Conservation (phyloP, 2,113 vertebrate genomes). For the Meleagris gallopavo region DNA sequence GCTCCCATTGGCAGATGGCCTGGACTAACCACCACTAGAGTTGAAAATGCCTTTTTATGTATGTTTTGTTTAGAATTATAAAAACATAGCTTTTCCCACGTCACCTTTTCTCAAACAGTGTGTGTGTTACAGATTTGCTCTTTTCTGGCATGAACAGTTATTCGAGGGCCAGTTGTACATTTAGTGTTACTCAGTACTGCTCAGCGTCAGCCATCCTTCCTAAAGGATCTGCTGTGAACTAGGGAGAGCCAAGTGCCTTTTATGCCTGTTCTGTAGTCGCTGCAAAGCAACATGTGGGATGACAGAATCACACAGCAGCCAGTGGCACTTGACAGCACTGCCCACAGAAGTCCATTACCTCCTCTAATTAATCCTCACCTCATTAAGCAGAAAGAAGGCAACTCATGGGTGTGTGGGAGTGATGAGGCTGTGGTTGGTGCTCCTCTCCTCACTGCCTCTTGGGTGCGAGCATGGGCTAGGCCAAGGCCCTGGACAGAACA, state of each 20-base stretch:
- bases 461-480: background rate
- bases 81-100: background rate
- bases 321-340: background rate
- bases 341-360: background rate
- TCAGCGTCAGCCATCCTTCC: background rate
- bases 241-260: background rate
- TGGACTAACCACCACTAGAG: background rate
- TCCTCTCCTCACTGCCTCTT: background rate
- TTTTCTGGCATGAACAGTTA: background rate
- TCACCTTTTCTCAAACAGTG: background rate
- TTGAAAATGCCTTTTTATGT: background rate
- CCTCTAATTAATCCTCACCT: constrained; percentile 57
- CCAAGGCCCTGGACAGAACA: background rate
- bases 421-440: background rate
- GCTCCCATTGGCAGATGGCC: background rate
- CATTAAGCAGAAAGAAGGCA: constrained; percentile 43
- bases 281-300: background rate
- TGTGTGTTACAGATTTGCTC: background rate
- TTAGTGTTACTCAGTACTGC: background rate
- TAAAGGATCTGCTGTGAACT: background rate
- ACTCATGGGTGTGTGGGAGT: background rate
- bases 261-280: background rate
- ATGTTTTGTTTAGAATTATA: background rate
- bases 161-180: background rate
- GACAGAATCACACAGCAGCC: background rate